Percentiles rank a stretch among this genome's conserved stretches.
These are phyloP conservation scores for Scytalopus superciliaris DNA, from an alignment of 2,113 vertebrate genomes.

Conservation along the genomic window DNA sequence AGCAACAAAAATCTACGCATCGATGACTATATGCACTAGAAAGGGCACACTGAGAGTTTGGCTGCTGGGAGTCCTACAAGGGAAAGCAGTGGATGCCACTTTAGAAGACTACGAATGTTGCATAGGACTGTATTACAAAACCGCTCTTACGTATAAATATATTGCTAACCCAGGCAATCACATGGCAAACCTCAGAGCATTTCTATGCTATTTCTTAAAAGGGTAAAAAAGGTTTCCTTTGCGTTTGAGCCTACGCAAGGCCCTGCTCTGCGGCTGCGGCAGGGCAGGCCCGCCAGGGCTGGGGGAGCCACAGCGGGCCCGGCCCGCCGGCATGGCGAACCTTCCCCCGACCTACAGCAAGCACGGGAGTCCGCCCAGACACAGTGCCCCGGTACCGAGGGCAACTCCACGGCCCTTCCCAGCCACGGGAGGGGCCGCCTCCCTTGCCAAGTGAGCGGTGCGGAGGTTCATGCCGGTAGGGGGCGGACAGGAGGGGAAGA, in stretches of 20 bases:
- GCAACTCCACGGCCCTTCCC: background rate
- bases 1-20: fast-evolving
- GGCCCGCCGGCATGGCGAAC: too few relatives aligned
- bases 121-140: fast-evolving
- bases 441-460: fast-evolving
- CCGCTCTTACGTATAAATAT: fast-evolving
- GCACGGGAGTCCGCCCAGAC: too few relatives aligned
- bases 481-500: background rate
- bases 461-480: background rate
- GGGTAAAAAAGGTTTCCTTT: fast-evolving
- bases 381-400: fast-evolving
- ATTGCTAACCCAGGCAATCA: fast-evolving
- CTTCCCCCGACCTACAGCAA: background rate
- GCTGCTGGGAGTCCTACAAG: fast-evolving
- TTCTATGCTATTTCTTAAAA: background rate
- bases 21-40: fast-evolving
- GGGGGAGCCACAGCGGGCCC: too few relatives aligned
- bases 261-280: background rate
- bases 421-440: background rate
- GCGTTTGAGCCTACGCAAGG: background rate
- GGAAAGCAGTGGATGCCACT: fast-evolving
- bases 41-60: fast-evolving
- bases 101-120: fast-evolving
- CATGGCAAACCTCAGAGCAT: background rate
- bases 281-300: too few relatives aligned